A percentile compares a stretch with the other conserved stretches of the same genome.
These are phyloP conservation scores for Protophormia terraenovae DNA, from an alignment of 2,888 invertebrate species.

Conservation along the genomic window DNA sequence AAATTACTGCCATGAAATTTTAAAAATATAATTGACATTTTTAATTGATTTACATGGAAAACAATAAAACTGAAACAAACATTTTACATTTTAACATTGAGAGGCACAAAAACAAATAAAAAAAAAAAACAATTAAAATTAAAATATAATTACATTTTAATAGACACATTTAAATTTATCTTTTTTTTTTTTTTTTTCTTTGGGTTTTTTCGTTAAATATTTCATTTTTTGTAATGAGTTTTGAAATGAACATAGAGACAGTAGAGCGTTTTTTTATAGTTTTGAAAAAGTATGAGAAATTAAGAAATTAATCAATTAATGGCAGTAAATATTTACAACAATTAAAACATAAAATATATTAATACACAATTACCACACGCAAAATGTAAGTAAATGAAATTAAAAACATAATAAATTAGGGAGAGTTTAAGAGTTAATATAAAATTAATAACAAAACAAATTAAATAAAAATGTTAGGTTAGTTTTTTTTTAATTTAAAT, in stretches of 20 bases:
- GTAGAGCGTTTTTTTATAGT: neutral
- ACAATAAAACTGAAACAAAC: constrained; percentile 19
- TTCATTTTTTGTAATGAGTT: constrained; percentile 73
- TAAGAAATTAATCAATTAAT: constrained; percentile 59
- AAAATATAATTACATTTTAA: neutral
- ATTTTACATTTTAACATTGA: constrained; percentile 46
- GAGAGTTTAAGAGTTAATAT: neutral
- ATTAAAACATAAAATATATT: constrained; percentile 37
- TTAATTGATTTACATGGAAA: constrained; percentile 42
- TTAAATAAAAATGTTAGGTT: constrained; percentile 1
- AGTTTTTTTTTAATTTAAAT: neutral
- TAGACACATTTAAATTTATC: constrained; percentile 33
- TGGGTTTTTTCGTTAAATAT: constrained; percentile 80
- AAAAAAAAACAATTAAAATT: neutral
- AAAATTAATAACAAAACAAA: neutral
- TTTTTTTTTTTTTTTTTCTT: constrained; percentile 1
- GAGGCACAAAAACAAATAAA: neutral
- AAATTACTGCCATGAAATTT: constrained; percentile 11
- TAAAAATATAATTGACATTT: neutral
- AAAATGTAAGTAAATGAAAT: constrained; percentile 4
- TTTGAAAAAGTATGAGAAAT: constrained; percentile 15
- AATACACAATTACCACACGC: constrained; percentile 29
- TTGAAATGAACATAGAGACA: constrained; percentile 30
- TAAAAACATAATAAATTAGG: neutral
- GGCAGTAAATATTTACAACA: constrained; percentile 73